Percentiles rank a stretch among this genome's conserved stretches.
Conservation (phyloP, 2,113 vertebrate species). For the Heptranchias perlo region DNA sequence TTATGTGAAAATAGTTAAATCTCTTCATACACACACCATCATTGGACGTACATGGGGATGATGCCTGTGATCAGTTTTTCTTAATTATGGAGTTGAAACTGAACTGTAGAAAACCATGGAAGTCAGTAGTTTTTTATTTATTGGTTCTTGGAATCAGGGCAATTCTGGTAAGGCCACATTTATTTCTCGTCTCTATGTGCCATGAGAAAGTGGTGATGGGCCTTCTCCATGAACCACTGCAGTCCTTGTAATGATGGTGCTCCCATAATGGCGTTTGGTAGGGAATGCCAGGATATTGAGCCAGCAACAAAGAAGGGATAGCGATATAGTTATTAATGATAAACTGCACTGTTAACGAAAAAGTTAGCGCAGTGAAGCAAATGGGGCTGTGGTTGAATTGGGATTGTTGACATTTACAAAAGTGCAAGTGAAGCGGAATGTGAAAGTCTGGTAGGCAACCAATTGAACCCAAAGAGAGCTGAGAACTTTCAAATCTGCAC, state of each 20-base stretch:
- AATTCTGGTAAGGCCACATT: background rate
- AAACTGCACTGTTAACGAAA: background rate
- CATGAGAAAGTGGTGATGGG: background rate
- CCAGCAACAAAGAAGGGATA: background rate
- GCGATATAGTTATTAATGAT: background rate
- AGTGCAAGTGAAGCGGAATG: background rate
- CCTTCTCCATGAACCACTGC: background rate
- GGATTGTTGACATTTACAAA: background rate
- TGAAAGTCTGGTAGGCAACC: background rate
- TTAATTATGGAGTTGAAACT: background rate
- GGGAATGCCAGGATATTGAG: background rate
- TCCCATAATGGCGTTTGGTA: background rate
- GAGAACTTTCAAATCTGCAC: no score
- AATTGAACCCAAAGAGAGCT: background rate
- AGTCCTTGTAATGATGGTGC: background rate
- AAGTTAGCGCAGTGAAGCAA: background rate
- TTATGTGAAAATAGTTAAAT: background rate
- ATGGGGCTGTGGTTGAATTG: background rate
- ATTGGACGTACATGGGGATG: background rate
- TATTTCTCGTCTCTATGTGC: background rate
- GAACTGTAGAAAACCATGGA: background rate
- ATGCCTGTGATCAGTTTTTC: background rate
- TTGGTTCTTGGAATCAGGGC: background rate
- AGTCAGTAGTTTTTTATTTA: background rate
- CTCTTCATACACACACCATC: background rate